A percentile compares a stretch with the other conserved stretches of the same genome.
phyloP scores from a whole-genome alignment of 2,888 invertebrate species.

The Arge pagana region DNA sequence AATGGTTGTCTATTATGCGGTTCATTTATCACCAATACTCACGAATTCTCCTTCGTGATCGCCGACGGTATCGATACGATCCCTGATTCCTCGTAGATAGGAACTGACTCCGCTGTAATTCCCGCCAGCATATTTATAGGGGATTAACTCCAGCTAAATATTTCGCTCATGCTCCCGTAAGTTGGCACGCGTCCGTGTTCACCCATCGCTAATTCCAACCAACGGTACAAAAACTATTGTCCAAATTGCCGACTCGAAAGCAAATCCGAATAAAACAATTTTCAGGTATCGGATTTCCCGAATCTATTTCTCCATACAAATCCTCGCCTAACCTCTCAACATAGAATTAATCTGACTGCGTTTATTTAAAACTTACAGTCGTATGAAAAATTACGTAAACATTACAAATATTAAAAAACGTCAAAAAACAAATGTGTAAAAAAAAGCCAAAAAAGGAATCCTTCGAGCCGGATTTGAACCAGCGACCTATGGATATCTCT shows the following conservation, averaged over 20 bases:
- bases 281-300: constrained; percentile 13
- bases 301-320: constrained; percentile 4
- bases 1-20: no score
- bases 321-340: neutral
- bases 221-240: constrained; percentile 12
- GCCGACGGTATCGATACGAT: neutral
- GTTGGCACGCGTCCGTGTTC: constrained; percentile 13
- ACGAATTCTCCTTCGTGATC: neutral
- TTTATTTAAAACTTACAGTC: neutral
- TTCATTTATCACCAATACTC: no score
- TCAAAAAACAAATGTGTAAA: neutral
- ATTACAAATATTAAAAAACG: neutral
- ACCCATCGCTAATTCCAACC: constrained; percentile 2
- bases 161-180: constrained; percentile 37
- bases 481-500: constrained; percentile 53
- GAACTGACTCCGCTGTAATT: constrained; percentile 19
- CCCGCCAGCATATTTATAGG: constrained; percentile 39
- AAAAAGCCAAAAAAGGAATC: constrained; percentile 33
- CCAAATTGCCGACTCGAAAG: no score
- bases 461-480: constrained; percentile 56
- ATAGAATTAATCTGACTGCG: neutral
- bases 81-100: constrained; percentile 14
- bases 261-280: neutral
- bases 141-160: constrained; percentile 37
- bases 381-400: neutral